A percentile compares a stretch with the other conserved stretches of the same genome.
These are phyloP conservation scores for Nowickia ferox DNA, from an alignment of 2,888 invertebrate species.

Conservation along the genomic window DNA sequence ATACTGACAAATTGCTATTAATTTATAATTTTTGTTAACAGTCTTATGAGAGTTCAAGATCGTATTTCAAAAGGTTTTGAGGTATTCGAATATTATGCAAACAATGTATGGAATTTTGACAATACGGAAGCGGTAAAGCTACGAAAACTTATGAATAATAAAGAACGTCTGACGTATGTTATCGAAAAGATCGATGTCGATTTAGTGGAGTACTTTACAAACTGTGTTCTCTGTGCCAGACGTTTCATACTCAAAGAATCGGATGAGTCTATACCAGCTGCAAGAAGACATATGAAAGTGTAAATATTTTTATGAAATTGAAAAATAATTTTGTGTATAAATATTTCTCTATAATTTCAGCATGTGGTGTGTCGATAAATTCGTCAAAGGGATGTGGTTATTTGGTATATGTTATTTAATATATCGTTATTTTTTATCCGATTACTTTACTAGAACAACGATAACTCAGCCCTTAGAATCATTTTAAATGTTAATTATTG, in stretches of 20 bases:
- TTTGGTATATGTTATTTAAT: constrained; percentile 85
- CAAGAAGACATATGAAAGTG: constrained; percentile 91
- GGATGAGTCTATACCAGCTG: constrained; percentile 91
- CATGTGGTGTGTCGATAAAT: constrained; percentile 93
- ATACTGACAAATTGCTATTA: too few relatives aligned
- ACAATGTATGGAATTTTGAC: constrained; percentile 95
- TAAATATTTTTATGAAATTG: constrained; percentile 83
- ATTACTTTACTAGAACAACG: constrained; percentile 68
- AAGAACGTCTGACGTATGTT: constrained; percentile 87
- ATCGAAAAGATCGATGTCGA: constrained; percentile 88
- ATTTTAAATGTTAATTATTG: constrained; percentile 48
- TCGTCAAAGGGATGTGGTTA: constrained; percentile 88
- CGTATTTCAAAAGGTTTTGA: constrained; percentile 93
- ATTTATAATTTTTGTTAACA: constrained; percentile 78
- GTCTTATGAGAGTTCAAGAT: constrained; percentile 91
- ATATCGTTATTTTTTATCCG: constrained; percentile 77
- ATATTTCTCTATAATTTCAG: constrained; percentile 84
- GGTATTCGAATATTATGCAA: constrained; percentile 95
- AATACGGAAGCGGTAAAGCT: constrained; percentile 87
- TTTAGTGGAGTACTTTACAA: constrained; percentile 91
- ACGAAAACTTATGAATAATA: constrained; percentile 86
- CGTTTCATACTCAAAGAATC: constrained; percentile 92
- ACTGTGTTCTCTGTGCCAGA: constrained; percentile 91
- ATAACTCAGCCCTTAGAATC: constrained; percentile 66
- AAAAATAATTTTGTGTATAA: constrained; percentile 2